Evolutionary conservation across 2,888 invertebrate species (phyloP).

Genomic region (Nasonia oneida): DNA sequence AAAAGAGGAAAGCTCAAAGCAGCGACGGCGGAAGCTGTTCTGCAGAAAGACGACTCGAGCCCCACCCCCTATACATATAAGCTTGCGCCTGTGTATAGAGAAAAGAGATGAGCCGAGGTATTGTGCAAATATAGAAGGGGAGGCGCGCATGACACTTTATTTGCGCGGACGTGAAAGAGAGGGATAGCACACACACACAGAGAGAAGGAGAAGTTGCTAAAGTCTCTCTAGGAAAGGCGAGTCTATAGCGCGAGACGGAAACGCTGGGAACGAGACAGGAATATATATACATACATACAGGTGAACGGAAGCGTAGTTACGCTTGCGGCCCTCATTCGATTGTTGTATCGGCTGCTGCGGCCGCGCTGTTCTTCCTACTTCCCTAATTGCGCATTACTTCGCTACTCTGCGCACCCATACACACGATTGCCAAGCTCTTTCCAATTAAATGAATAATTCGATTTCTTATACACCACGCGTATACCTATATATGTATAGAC

Average conservation of each 20-base stretch:
- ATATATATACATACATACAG: background rate
- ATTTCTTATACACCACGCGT: background rate
- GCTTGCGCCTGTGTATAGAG: background rate
- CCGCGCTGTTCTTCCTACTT: background rate
- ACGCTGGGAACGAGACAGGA: background rate
- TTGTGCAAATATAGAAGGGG: constrained; percentile 28
- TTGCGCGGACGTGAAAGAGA: background rate
- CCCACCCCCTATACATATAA: background rate
- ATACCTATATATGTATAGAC: no score
- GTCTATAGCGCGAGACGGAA: background rate
- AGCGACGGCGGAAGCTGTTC: background rate
- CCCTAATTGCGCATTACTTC: background rate
- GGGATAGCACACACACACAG: background rate
- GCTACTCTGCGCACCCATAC: background rate
- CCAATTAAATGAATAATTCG: background rate
- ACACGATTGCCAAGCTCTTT: background rate
- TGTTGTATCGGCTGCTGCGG: background rate
- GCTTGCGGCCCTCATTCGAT: background rate
- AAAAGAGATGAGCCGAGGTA: constrained; percentile 9
- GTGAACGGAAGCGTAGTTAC: background rate
- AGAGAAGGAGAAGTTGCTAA: no score
- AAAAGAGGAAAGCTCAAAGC: constrained; percentile 21
- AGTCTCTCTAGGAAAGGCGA: no score
- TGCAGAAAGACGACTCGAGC: background rate
- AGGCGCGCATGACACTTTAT: constrained; percentile 14